These are phyloP conservation scores for Drosophila guanche DNA, from an alignment of 1,140 invertebrate genomes.

Conservation along the genomic window DNA sequence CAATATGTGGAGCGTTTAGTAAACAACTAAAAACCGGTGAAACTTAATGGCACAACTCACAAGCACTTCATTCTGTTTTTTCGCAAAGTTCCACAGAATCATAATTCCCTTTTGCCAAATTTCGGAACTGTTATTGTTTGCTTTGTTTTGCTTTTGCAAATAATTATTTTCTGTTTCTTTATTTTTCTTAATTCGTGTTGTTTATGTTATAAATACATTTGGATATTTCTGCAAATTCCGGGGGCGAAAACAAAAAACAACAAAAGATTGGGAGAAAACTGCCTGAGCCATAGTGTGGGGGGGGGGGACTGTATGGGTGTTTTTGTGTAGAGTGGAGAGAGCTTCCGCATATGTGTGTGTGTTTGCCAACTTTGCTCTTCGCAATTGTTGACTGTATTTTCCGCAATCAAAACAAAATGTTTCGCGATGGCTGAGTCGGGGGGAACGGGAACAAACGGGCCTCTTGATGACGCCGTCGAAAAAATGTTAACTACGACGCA, in stretches of 20 bases:
- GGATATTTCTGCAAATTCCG: slow-evolving; percentile 61
- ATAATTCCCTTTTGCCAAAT: slow-evolving; percentile 32
- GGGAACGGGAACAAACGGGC: slow-evolving; percentile 3
- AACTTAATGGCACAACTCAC: slow-evolving; percentile 22
- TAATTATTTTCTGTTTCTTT: slow-evolving; percentile 27
- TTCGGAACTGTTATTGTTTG: slow-evolving; percentile 18
- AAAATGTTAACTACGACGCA: slow-evolving; percentile 78
- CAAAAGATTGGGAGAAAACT: slow-evolving; percentile 22
- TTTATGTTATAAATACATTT: slow-evolving; percentile 76
- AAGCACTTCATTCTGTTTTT: slow-evolving; percentile 17
- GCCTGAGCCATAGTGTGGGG: slow-evolving; percentile 6
- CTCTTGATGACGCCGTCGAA: slow-evolving; percentile 47
- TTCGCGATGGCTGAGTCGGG: slow-evolving; percentile 7
- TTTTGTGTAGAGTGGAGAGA: not conserved
- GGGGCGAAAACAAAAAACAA: slow-evolving; percentile 27
- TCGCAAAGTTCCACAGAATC: slow-evolving; percentile 47
- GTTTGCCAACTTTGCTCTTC: slow-evolving; percentile 55
- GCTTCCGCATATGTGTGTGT: slow-evolving; percentile 1
- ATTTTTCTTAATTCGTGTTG: slow-evolving; percentile 62
- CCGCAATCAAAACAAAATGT: slow-evolving; percentile 45
- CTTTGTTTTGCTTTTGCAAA: slow-evolving; percentile 29
- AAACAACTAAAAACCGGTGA: slow-evolving; percentile 36
- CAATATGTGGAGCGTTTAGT: slow-evolving; percentile 17
- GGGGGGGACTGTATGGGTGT: not conserved
- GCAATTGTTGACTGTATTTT: slow-evolving; percentile 57